Percentiles rank a stretch among this genome's conserved stretches.
phyloP scores from a whole-genome alignment of 35 echinoderm and acorn worm species.

The Acanthaster planci region DNA sequence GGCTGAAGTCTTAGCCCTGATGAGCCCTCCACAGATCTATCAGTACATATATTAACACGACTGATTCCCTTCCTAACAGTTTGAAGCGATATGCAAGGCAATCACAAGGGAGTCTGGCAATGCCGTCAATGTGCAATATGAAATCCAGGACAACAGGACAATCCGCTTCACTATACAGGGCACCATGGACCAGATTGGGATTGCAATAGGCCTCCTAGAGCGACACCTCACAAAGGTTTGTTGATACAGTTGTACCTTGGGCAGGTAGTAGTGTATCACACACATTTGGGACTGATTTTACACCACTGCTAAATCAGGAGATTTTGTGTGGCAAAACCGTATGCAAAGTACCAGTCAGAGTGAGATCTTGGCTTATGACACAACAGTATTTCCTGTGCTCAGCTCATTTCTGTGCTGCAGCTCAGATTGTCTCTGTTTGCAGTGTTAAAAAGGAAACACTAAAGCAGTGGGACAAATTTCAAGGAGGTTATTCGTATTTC shows the following conservation, averaged over 20 bases:
- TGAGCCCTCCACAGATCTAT: neutral
- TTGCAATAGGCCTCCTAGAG: constrained; percentile 20
- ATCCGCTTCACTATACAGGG: constrained; percentile 14
- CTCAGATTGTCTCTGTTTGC: too few species aligned
- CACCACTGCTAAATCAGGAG: too few species aligned
- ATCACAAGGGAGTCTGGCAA: constrained; percentile 15
- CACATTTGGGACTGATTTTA: neutral
- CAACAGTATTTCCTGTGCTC: too few species aligned
- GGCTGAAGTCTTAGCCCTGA: neutral
- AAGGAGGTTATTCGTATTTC: too few species aligned
- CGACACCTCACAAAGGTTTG: constrained; percentile 16
- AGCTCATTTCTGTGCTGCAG: too few species aligned
- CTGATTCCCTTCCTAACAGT: neutral
- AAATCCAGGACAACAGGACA: constrained; percentile 23
- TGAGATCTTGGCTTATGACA: too few species aligned
- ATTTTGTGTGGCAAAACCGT: too few species aligned
- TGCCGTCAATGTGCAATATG: neutral
- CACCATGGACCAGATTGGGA: neutral
- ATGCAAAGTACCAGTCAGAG: too few species aligned
- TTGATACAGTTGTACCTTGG: neutral
- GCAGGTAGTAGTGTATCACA: neutral
- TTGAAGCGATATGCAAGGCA: constrained; percentile 18
- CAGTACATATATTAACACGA: neutral
- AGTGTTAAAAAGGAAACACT: too few species aligned
- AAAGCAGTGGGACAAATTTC: too few species aligned